Base-by-base conservation (phyloP, 2,113 vertebrate genomes). In the Prionailurus bengalensis region DNA sequence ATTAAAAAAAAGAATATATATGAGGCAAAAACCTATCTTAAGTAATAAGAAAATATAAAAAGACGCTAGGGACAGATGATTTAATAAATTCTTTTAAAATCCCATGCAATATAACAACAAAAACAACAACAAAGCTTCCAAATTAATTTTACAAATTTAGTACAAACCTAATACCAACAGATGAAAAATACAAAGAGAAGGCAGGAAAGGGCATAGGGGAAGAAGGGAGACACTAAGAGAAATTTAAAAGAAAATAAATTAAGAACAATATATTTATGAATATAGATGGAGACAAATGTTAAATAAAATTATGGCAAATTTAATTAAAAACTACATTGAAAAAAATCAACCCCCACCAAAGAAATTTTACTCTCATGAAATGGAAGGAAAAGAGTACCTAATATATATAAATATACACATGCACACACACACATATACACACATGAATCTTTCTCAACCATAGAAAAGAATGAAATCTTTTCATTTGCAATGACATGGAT, bases 61-160 rank as follows among this genome's bases (percentile, higher is more conserved):
- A 53, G 25, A 91, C 5, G 70, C 76, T 27, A 71, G 29, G 29
- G 39, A 14, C 27, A 79, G 36, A 12, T 81, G 14, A 71, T 94
- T 85, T 61, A 5, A 88, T 21, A 71, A 71, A 71, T 88, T 87
- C 1, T 70, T 91, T 81, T 58, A 16, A 58, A 58, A 94, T 71
- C 9, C 51, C 23, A n/a, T 51, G 21, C 31, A 36, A 42, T 68
- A 79, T 19, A 87, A 76, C 39, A 74, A 25, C 58, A 79, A 71
- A 70, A 70, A 42, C 73, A 15, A 45, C 25, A 74, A 76, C 25
- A 85, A 66, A 33, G 6, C 5, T 73, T 85, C 25, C 25, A 85
- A 85, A 79, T 55, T 70, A 88, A 87, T 80, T 80, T 88, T 94
- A 70, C 63, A 80, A 94, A 70, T 70, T 42, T 48, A 87, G 16